These are phyloP conservation scores for Orgyia antiqua DNA, from an alignment of 2,888 invertebrate genomes.

Conservation along the genomic window DNA sequence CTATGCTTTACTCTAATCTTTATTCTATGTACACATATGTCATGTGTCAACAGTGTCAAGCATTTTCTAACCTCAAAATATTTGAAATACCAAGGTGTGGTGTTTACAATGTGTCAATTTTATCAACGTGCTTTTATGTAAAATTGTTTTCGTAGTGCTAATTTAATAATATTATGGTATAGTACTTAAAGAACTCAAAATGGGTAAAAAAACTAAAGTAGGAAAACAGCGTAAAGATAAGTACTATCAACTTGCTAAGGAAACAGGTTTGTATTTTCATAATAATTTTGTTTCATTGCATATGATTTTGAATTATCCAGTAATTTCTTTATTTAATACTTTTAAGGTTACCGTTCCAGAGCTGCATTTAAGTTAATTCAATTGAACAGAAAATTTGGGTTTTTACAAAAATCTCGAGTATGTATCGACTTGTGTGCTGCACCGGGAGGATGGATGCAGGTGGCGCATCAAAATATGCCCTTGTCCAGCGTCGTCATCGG, in stretches of 20 bases:
- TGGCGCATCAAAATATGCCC: constrained; percentile 98
- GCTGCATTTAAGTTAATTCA: constrained; percentile 99
- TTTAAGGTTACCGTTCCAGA: constrained; percentile 94
- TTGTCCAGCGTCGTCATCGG: constrained; percentile 96
- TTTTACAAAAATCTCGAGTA: constrained; percentile 96
- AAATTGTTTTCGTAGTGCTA: too few relatives aligned
- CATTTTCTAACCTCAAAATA: too few relatives aligned
- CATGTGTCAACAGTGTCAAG: too few relatives aligned
- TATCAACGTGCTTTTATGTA: too few relatives aligned
- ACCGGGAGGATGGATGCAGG: constrained; percentile 99
- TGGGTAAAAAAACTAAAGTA: constrained; percentile 97
- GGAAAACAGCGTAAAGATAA: constrained; percentile 99
- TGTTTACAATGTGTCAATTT: too few relatives aligned
- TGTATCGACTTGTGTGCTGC: constrained; percentile 99
- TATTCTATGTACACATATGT: too few relatives aligned
- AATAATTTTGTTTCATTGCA: too few relatives aligned
- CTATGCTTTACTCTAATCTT: too few relatives aligned
- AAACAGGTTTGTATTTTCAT: constrained; percentile 87
- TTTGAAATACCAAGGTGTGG: too few relatives aligned
- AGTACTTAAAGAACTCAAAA: too few relatives aligned
- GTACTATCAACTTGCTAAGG: constrained; percentile 98
- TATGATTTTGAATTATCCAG: too few relatives aligned
- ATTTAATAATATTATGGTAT: too few relatives aligned
- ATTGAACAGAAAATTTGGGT: constrained; percentile 97
- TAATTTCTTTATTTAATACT: not conserved